phyloP scores from a whole-genome alignment of 2,797 vertebrate genomes.

The Scyliorhinus canicula region DNA sequence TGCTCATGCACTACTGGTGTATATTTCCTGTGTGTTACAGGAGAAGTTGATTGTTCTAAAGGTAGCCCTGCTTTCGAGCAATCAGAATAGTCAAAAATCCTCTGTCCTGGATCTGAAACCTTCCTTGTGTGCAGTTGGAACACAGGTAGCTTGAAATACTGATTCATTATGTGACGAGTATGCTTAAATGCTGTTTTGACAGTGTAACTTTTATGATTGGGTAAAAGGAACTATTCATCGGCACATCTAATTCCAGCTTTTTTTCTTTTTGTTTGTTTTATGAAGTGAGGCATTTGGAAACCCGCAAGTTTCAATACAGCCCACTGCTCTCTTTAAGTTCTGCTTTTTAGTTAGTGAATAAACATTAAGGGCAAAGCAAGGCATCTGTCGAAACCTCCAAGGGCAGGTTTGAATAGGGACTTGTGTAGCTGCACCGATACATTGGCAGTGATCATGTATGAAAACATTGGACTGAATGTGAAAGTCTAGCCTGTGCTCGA shows the following conservation, averaged over 20 bases:
- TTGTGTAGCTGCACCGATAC: background rate
- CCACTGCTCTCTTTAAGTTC: background rate
- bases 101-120: background rate
- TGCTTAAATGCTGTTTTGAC: slow-evolving; percentile 21
- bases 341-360: background rate
- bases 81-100: background rate
- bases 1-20: background rate
- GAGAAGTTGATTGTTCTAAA: background rate
- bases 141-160: background rate
- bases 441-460: background rate
- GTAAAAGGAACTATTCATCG: slow-evolving; percentile 31
- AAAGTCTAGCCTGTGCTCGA: background rate
- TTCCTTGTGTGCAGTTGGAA: background rate
- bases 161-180: background rate
- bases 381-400: background rate
- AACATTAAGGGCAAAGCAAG: background rate
- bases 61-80: background rate
- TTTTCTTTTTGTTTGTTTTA: slow-evolving; percentile 16
- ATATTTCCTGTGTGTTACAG: background rate
- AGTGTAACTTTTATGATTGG: background rate
- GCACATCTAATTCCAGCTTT: background rate
- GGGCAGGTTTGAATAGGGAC: background rate
- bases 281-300: slow-evolving; percentile 4
- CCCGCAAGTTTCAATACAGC: background rate
- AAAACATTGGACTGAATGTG: background rate